These are phyloP conservation scores for Gila robusta DNA, from an alignment of 2,797 vertebrate genomes.

Conservation along the genomic window DNA sequence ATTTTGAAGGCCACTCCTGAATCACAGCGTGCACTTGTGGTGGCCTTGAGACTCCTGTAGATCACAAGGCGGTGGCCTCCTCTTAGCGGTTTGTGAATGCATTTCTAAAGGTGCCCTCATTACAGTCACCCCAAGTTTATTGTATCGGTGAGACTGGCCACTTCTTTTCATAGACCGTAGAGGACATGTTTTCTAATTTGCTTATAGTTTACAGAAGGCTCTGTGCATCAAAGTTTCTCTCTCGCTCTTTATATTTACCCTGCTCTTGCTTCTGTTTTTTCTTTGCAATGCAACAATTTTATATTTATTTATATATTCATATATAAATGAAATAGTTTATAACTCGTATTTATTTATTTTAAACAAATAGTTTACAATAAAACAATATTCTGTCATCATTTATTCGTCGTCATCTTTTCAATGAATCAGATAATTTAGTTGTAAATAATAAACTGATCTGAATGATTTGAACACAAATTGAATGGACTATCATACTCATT, in stretches of 20 bases:
- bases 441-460: neutral
- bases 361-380: neutral
- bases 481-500: no score
- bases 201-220: slow-evolving; percentile 7
- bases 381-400: neutral
- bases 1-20: slow-evolving; percentile 35
- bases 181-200: slow-evolving; percentile 4
- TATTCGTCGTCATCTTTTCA: neutral
- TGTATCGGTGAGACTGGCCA: neutral
- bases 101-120: slow-evolving; percentile 25
- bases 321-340: neutral
- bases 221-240: neutral
- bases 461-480: neutral
- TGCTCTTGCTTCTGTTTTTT: neutral
- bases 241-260: neutral
- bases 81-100: slow-evolving; percentile 28
- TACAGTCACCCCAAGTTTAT: slow-evolving; percentile 16
- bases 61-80: slow-evolving; percentile 12
- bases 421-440: neutral
- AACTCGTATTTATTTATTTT: neutral
- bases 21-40: neutral
- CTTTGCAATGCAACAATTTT: neutral
- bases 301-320: neutral
- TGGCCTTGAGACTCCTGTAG: slow-evolving; percentile 17
- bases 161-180: neutral